Percentiles rank a stretch among this genome's conserved stretches.
Conservation (phyloP, 2,888 invertebrate species). For the Eupithecia abbreviata region DNA sequence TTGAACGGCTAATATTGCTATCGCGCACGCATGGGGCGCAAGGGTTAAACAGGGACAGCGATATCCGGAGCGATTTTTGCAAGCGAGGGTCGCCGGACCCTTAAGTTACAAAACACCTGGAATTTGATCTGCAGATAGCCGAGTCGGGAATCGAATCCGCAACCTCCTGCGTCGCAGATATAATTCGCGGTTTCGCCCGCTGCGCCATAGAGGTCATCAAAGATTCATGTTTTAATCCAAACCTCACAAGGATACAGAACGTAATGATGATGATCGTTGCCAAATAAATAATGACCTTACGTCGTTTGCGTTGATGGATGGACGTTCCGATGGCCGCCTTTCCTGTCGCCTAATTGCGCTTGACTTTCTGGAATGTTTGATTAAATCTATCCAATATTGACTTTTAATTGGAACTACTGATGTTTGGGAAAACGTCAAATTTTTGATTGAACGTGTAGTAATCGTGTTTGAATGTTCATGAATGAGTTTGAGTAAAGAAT, state of each 20-base stretch:
- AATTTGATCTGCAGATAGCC: no score
- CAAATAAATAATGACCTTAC: slow-evolving; percentile 72
- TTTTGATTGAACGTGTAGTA: slow-evolving; percentile 6
- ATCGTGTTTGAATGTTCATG: not conserved
- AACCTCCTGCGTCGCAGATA: no score
- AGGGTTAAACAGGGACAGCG: no score
- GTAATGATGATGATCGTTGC: slow-evolving; percentile 72
- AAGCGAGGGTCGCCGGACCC: no score
- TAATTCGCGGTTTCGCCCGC: no score
- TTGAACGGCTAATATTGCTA: no score
- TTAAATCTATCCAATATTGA: slow-evolving; percentile 21
- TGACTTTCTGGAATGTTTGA: slow-evolving; percentile 31
- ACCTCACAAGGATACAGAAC: slow-evolving; percentile 49
- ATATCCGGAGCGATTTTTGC: no score
- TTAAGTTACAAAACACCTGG: no score
- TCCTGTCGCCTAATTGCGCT: slow-evolving; percentile 42
- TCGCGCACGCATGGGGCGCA: no score
- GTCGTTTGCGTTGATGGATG: slow-evolving; percentile 75
- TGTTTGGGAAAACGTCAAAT: slow-evolving; percentile 5
- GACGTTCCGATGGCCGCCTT: slow-evolving; percentile 49
- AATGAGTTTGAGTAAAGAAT: not conserved
- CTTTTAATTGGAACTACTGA: slow-evolving; percentile 18
- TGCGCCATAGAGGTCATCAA: not conserved
- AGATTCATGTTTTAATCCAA: slow-evolving; percentile 33
- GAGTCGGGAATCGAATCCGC: no score